Percentiles rank a stretch among this genome's conserved stretches.
Conservation (phyloP, 2,888 invertebrate genomes). For the Pollenia amentaria region DNA sequence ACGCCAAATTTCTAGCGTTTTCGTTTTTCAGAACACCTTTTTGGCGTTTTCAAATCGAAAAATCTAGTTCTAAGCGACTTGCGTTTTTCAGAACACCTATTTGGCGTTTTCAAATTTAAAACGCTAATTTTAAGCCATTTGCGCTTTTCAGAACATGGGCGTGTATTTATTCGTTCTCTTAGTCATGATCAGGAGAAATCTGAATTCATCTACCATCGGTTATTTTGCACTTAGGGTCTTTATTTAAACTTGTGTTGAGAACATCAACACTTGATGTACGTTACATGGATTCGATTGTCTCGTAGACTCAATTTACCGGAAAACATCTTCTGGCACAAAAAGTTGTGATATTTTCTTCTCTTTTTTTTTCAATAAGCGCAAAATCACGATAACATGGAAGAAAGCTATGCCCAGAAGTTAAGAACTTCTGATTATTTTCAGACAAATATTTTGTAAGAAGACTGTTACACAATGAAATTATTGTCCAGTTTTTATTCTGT, state of each 20-base stretch:
- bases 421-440: no score
- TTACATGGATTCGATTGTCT: not conserved
- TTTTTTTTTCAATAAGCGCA: no score
- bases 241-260: not conserved
- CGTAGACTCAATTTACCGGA: not conserved
- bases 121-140: no score
- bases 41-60: no score
- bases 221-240: slow-evolving; percentile 16
- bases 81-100: no score
- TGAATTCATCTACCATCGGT: slow-evolving; percentile 2
- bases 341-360: not conserved
- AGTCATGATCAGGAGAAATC: not conserved
- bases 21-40: no score
- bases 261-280: not conserved
- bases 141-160: no score
- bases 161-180: slow-evolving; percentile 4
- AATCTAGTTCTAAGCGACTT: no score
- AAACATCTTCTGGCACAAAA: not conserved
- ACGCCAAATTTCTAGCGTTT: no score
- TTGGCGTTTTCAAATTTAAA: no score
- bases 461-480: slow-evolving; percentile 1
- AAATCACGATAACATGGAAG: no score
- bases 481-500: not conserved
- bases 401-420: not conserved
- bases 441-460: no score